These are phyloP conservation scores for Habrosyne pyritoides DNA, from an alignment of 2,888 invertebrate species.

Conservation along the genomic window DNA sequence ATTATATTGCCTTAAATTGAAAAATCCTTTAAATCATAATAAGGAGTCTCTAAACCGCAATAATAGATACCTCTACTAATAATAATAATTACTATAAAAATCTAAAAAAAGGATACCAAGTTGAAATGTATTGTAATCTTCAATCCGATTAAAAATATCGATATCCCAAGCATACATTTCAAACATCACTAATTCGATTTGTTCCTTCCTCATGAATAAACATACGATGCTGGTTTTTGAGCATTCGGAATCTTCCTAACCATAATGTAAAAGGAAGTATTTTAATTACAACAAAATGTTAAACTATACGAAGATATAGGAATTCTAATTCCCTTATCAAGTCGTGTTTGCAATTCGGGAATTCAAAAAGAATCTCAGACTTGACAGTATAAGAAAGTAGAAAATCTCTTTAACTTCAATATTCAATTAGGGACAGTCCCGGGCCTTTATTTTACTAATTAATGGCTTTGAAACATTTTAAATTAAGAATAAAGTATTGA, in stretches of 20 bases:
- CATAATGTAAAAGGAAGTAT: constrained; percentile 4
- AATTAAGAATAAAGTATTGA: neutral
- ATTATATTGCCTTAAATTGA: no score
- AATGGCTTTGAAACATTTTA: neutral
- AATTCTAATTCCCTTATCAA: neutral
- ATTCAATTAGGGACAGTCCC: neutral
- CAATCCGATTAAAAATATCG: neutral
- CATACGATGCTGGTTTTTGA: neutral
- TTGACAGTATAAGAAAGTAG: neutral
- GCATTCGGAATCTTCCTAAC: constrained; percentile 1
- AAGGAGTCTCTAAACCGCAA: no score
- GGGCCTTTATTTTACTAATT: neutral
- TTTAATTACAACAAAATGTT: constrained; percentile 6
- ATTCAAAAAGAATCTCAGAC: neutral
- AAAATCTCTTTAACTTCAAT: neutral
- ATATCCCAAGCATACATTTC: neutral
- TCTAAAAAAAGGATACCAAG: neutral
- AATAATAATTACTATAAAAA: no score
- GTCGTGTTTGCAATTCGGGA: constrained; percentile 1
- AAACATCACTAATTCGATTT: neutral
- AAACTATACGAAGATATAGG: neutral
- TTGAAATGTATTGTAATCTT: neutral
- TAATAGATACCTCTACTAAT: no score
- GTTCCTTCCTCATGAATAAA: constrained; percentile 6
- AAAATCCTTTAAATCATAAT: no score